Percentiles rank a stretch among this genome's conserved stretches.
Conservation (phyloP, 1,140 invertebrate genomes). For the Homarus americanus region DNA sequence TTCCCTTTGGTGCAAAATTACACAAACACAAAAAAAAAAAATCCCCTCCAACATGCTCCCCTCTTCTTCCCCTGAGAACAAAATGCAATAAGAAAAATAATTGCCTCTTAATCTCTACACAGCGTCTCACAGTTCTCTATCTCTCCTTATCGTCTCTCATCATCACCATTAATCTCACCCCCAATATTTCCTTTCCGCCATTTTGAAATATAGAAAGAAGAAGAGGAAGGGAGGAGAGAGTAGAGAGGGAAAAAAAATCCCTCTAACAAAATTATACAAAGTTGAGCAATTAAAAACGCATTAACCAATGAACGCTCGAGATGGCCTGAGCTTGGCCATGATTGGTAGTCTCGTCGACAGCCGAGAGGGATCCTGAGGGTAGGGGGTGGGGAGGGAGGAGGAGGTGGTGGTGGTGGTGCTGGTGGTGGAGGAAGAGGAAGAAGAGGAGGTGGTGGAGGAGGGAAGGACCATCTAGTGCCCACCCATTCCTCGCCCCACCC, state of each 20-base stretch:
- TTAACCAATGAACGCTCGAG: conserved; percentile 64
- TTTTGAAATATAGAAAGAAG: conserved; percentile 60
- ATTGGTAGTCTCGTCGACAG: conserved; percentile 55
- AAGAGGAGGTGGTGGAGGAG: neutral
- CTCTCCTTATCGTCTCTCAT: neutral
- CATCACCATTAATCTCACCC: conserved; percentile 13
- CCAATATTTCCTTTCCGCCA: conserved; percentile 38
- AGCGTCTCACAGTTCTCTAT: neutral
- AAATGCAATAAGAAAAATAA: no score
- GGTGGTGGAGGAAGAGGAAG: neutral
- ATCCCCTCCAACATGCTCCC: no score
- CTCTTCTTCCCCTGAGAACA: no score
- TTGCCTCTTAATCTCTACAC: neutral
- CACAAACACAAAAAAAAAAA: no score
- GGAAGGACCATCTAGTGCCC: no score
- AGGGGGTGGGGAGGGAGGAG: neutral
- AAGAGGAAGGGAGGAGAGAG: neutral
- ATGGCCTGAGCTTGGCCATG: conserved; percentile 24
- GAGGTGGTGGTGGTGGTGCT: neutral
- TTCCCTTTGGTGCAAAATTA: no score
- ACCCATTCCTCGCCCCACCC: no score
- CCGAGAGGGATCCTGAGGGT: conserved; percentile 33
- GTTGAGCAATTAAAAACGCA: conserved; percentile 70
- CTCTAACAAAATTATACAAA: conserved; percentile 67
- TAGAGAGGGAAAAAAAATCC: conserved; percentile 28